These are phyloP conservation scores for Geodia barretti DNA, from an alignment of 37 sponge, comb jelly and placozoan species.

Conservation along the genomic window DNA sequence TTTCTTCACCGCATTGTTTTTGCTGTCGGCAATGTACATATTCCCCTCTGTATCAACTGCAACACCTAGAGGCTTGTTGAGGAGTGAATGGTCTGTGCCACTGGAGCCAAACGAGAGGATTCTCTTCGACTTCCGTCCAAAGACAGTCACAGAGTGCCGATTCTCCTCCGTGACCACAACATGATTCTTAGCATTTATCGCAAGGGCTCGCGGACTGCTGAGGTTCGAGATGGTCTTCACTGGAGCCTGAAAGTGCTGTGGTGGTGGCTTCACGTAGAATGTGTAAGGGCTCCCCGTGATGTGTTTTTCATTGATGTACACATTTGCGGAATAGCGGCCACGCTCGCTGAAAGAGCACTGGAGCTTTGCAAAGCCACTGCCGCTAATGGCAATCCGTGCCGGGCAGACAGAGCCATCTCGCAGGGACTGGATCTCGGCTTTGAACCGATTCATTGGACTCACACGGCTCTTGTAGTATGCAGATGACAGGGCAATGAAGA, in stretches of 20 bases:
- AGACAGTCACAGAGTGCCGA: slow-evolving; percentile 38
- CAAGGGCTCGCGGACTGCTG: slow-evolving; percentile 36
- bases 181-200: slow-evolving; percentile 49
- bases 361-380: slow-evolving; percentile 62
- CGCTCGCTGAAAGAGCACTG: slow-evolving; percentile 66
- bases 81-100: slow-evolving; percentile 29
- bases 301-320: slow-evolving; percentile 25
- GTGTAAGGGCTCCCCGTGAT: slow-evolving; percentile 46
- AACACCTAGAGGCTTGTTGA: slow-evolving; percentile 53
- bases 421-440: slow-evolving; percentile 39
- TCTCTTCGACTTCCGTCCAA: slow-evolving; percentile 34
- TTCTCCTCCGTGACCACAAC: slow-evolving; percentile 48
- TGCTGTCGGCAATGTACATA: slow-evolving; percentile 66
- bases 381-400: slow-evolving; percentile 49
- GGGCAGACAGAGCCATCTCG: slow-evolving; percentile 55
- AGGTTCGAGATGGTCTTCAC: slow-evolving; percentile 48
- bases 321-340: slow-evolving; percentile 36
- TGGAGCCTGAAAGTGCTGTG: slow-evolving; percentile 49
- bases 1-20: slow-evolving; percentile 61
- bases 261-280: slow-evolving; percentile 42
- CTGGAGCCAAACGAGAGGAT: slow-evolving; percentile 29
- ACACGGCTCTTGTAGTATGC: slow-evolving; percentile 47
- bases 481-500: slow-evolving; percentile 56
- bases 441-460: slow-evolving; percentile 49
- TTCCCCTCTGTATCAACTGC: slow-evolving; percentile 29